These are phyloP conservation scores for Amiota minor DNA, from an alignment of 2,888 invertebrate genomes.

Conservation along the genomic window DNA sequence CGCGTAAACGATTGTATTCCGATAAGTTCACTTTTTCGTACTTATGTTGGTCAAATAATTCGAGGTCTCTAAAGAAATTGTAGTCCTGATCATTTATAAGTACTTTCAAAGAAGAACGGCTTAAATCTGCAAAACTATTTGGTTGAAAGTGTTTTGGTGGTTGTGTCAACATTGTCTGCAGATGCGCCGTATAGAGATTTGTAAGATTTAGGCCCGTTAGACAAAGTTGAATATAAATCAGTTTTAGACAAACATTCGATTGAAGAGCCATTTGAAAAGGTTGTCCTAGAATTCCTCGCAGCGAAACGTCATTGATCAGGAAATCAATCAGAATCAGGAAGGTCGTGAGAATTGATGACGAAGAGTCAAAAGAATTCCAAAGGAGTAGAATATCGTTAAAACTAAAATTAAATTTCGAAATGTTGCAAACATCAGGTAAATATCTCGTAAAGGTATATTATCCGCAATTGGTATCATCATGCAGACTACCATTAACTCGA, in stretches of 20 bases:
- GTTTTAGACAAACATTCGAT: conserved; percentile 25
- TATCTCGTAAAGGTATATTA: conserved; percentile 47
- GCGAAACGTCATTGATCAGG: conserved; percentile 50
- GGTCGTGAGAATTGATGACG: conserved; percentile 26
- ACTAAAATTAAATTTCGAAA: conserved; percentile 40
- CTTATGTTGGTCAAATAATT: too few species aligned
- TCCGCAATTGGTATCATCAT: conserved; percentile 55
- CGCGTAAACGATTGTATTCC: conserved; percentile 37
- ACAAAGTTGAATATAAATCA: conserved; percentile 48
- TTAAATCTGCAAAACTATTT: conserved; percentile 47
- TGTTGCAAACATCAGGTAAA: conserved; percentile 45
- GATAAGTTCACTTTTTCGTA: conserved; percentile 29
- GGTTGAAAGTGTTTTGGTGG: conserved; percentile 53
- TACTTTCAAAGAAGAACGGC: conserved; percentile 35
- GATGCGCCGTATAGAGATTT: conserved; percentile 51
- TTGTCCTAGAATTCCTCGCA: conserved; percentile 57
- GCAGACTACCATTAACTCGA: conserved; percentile 53
- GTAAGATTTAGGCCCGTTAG: conserved; percentile 51
- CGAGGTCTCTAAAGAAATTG: too few species aligned
- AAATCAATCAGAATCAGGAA: conserved; percentile 40
- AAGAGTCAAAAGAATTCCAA: conserved; percentile 46
- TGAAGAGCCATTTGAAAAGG: conserved; percentile 37
- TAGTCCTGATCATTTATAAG: conserved; percentile 34
- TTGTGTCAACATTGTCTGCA: conserved; percentile 54
- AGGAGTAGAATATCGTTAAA: conserved; percentile 39